Evolutionary conservation across 1,140 invertebrate species (phyloP), one percentile per base, ranked within the genome.

Genomic region (Drosophila pseudoananassae): DNA sequence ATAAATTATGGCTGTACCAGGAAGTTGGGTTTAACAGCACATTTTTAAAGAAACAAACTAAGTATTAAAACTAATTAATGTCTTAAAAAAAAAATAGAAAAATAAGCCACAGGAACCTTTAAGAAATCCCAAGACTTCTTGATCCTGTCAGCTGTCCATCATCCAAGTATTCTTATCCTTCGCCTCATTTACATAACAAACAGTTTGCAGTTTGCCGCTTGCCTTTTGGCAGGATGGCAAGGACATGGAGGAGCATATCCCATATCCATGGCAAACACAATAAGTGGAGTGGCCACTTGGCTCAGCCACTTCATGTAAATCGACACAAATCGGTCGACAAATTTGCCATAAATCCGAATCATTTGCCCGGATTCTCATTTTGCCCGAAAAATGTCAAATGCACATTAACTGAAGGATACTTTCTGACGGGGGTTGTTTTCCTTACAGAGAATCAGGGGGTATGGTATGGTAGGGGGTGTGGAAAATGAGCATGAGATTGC

Each of bases 331-430:
- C 81, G 78, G 56, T 78, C 74, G 78, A 85, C 81, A 85, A 85
- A 85, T 85, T 85, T 85, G 81, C 81, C 78, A 85, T 85, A 85
- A 85, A 85, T 85, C 81, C 81, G 73, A 81, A 78, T 85, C 82
- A 85, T 85, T 85, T 85, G 81, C 78, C 78, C 82, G 74, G 78
- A 85, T 87, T 85, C 82, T 82, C 78, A 85, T 85, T 85, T 85
- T 74, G 78, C 72, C 74, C 33, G 9, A 36, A 36, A 82, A 85
- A 85, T 82, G 81, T 85, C 81, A 85, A 85, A 85, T 81, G 81
- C 81, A 85, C 81, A 85, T 85, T 85, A 85, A 82, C 82, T 20
- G 68, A 43, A 58, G 2, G 9, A 66, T 61, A 53, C 80, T 76
- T 84, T 68, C 31, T 84, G 81, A 84, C 61, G 81, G 80, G 77